Base-by-base conservation (phyloP, 2,888 invertebrate species). In the Cyrtodaria siliqua region DNA sequence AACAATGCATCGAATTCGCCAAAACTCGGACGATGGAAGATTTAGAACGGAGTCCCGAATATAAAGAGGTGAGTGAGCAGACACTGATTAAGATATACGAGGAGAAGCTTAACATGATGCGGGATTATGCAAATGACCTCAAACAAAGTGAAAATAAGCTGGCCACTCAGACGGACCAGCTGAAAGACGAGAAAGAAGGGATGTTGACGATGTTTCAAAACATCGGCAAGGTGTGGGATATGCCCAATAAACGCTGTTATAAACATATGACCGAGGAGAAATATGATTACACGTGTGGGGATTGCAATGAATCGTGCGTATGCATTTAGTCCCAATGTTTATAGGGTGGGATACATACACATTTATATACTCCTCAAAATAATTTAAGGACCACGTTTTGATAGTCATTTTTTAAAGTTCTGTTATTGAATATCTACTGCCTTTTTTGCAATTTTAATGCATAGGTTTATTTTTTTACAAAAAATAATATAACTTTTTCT, bases 251-350 rank as follows among this genome's bases (percentile, higher is more conserved):
- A 66, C 50, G 86, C 49, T 87, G 87, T 62, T 85, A 80, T 60
- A 77, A 80, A 53, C 87, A 87, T 24, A 76, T 85, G 68, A 78
- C 80, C 4, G 79, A 83, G 1, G 82, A 74, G 6, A 61, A 62
- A 16, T 87, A 82, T 64, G 79, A 86, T 68, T 87, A 74, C 62
- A 79, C 82, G 20, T 87, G 87, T 63, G n/a, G 77, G 9, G 86
- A 87, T 24, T 87, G 87, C 52, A 86, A 87, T 50, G 85, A 87
- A n/a, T n/a, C n/a, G n/a, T n/a, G n/a, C n/a, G n/a, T n/a, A n/a
- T n/a, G n/a, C n/a, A n/a, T n/a, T n/a, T n/a, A n/a, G n/a, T n/a
- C n/a, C n/a, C n/a, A n/a, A n/a, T n/a, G n/a, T n/a, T n/a, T n/a
- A n/a, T n/a, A n/a, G n/a, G n/a, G n/a, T n/a, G n/a, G n/a, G n/a